These are phyloP conservation scores for Drosophila lacertosa DNA, from an alignment of 1,140 invertebrate species.

Conservation along the genomic window DNA sequence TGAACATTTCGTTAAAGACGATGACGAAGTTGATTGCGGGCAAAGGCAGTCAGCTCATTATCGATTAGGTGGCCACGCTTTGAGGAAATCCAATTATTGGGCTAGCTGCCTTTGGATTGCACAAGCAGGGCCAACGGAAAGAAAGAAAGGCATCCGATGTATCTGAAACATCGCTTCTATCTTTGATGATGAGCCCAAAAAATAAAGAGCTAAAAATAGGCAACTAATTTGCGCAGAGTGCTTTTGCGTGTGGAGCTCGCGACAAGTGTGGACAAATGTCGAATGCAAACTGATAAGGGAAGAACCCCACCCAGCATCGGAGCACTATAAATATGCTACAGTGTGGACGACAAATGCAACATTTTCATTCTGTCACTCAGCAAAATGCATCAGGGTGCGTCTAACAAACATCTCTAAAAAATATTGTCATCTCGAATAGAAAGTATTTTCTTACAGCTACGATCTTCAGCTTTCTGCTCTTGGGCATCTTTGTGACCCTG, in stretches of 20 bases:
- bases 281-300: slow-evolving; percentile 52
- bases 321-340: slow-evolving; percentile 69
- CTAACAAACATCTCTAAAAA: background rate
- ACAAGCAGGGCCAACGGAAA: slow-evolving; percentile 26
- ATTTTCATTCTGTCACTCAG: slow-evolving; percentile 44
- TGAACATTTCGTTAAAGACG: slow-evolving; percentile 50
- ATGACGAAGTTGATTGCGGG: slow-evolving; percentile 28
- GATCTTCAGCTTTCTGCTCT: slow-evolving; percentile 54
- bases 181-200: slow-evolving; percentile 11
- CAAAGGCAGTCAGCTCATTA: slow-evolving; percentile 55
- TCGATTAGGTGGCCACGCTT: slow-evolving; percentile 70
- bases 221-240: slow-evolving; percentile 65
- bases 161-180: background rate
- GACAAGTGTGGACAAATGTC: slow-evolving; percentile 22
- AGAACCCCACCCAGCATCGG: slow-evolving; percentile 31
- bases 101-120: slow-evolving; percentile 32
- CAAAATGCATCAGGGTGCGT: slow-evolving; percentile 68
- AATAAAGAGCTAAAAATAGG: slow-evolving; percentile 6
- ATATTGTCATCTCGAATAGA: background rate
- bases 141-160: slow-evolving; percentile 7
- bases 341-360: slow-evolving; percentile 48
- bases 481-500: slow-evolving; percentile 66
- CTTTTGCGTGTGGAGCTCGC: slow-evolving; percentile 63
- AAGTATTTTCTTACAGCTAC: slow-evolving; percentile 37
- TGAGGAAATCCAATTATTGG: slow-evolving; percentile 66